phyloP scores from a whole-genome alignment of 2,888 invertebrate genomes.

The Eilema griseolum region DNA sequence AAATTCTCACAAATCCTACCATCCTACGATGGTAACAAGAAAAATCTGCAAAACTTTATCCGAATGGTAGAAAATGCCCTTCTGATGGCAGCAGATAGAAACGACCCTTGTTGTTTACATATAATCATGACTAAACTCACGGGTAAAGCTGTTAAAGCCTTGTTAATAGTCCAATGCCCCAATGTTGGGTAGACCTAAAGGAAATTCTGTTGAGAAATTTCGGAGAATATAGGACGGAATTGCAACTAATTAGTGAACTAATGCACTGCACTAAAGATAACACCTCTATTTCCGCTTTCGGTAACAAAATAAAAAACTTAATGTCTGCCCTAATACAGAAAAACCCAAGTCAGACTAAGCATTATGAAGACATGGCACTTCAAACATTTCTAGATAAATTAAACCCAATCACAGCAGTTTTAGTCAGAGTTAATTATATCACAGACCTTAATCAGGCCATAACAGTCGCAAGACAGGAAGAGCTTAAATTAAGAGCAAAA shows the following conservation, averaged over 20 bases:
- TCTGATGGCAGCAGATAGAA: slow-evolving; percentile 25
- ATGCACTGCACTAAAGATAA: slow-evolving; percentile 27
- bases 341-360: slow-evolving; percentile 19
- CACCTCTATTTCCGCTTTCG: slow-evolving; percentile 25
- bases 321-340: not conserved
- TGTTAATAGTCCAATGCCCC: slow-evolving; percentile 17
- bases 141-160: slow-evolving; percentile 27
- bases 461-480: slow-evolving; percentile 45
- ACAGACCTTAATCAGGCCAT: slow-evolving; percentile 42
- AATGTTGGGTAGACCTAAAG: slow-evolving; percentile 34
- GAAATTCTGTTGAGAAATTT: slow-evolving; percentile 27
- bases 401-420: slow-evolving; percentile 42
- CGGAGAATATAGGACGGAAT: slow-evolving; percentile 38
- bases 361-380: slow-evolving; percentile 44
- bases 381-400: slow-evolving; percentile 40
- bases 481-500: slow-evolving; percentile 27
- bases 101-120: slow-evolving; percentile 31
- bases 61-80: slow-evolving; percentile 45
- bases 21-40: slow-evolving; percentile 46
- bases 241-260: slow-evolving; percentile 39
- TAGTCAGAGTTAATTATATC: slow-evolving; percentile 32
- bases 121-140: slow-evolving; percentile 46
- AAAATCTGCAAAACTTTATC: slow-evolving; percentile 44
- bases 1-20: slow-evolving; percentile 27
- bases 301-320: slow-evolving; percentile 28